Conservation (phyloP, 2,113 vertebrate genomes). For the Heterochromis multidens region DNA sequence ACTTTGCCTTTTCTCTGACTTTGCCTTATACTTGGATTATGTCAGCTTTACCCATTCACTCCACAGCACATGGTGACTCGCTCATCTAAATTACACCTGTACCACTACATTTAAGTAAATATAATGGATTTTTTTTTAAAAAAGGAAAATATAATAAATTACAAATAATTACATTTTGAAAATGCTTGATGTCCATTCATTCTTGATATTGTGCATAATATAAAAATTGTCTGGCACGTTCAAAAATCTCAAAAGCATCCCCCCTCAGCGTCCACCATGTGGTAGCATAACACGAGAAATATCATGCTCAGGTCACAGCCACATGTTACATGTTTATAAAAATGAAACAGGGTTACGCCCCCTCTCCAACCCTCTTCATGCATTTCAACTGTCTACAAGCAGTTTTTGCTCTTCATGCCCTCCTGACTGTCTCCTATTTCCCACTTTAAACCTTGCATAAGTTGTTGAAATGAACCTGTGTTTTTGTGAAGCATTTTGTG, state of each 20-base stretch:
- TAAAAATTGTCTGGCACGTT: background rate
- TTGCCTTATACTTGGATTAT: background rate
- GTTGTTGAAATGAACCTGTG: background rate
- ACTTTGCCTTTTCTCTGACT: too few relatives aligned
- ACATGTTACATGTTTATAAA: background rate
- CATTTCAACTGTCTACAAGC: background rate
- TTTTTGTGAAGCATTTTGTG: background rate
- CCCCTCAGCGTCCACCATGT: background rate
- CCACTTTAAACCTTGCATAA: background rate
- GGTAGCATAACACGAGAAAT: background rate
- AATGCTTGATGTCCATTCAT: too few relatives aligned
- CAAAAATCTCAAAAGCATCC: background rate
- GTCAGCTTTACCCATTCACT: background rate
- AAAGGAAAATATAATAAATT: too few relatives aligned
- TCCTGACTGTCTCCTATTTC: background rate
- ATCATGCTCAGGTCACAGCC: background rate
- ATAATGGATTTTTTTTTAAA: too few relatives aligned
- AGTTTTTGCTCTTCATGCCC: background rate
- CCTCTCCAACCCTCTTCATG: background rate
- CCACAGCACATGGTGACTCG: background rate
- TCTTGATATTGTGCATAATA: background rate
- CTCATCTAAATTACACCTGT: background rate
- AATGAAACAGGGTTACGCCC: background rate
- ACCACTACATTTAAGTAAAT: background rate
- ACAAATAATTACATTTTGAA: too few relatives aligned